These are phyloP conservation scores for Sphenodon punctatus DNA, from an alignment of 2,797 vertebrate species.

Conservation along the genomic window DNA sequence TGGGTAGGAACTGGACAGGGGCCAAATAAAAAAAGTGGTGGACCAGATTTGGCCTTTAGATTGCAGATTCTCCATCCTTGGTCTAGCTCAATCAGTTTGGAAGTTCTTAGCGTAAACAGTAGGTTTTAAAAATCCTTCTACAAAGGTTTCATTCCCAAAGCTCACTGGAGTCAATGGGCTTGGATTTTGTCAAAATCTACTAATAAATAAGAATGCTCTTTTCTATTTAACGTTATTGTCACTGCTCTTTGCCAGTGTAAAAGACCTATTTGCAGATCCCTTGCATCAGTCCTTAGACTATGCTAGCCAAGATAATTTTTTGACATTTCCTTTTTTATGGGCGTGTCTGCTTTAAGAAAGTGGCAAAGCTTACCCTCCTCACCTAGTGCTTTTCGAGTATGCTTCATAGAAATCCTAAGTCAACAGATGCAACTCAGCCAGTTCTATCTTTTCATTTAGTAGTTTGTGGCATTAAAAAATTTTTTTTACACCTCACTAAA, in stretches of 20 bases:
- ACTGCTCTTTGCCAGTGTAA: not conserved
- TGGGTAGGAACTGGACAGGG: too few relatives aligned
- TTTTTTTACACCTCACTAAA: too few relatives aligned
- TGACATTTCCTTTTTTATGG: constrained; percentile 10
- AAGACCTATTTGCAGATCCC: too few relatives aligned
- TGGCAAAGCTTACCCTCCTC: not conserved
- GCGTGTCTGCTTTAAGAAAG: not conserved
- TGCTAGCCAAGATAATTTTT: not conserved
- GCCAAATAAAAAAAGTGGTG: too few relatives aligned
- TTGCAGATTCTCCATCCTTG: too few relatives aligned
- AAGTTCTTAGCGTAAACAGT: too few relatives aligned
- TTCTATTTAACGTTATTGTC: accelerated
- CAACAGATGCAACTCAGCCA: not conserved
- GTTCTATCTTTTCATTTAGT: not conserved
- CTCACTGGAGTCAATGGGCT: not conserved
- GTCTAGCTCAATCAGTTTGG: too few relatives aligned
- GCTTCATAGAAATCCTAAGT: not conserved
- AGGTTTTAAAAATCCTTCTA: not conserved
- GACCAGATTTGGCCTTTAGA: too few relatives aligned
- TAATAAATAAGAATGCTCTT: not conserved
- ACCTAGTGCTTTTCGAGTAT: not conserved
- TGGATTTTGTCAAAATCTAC: not conserved
- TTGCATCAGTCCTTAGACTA: not conserved
- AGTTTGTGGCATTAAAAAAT: too few relatives aligned
- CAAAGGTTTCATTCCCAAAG: not conserved